Conservation (phyloP, 2,888 invertebrate species). For the Agonopterix subpropinquella region DNA sequence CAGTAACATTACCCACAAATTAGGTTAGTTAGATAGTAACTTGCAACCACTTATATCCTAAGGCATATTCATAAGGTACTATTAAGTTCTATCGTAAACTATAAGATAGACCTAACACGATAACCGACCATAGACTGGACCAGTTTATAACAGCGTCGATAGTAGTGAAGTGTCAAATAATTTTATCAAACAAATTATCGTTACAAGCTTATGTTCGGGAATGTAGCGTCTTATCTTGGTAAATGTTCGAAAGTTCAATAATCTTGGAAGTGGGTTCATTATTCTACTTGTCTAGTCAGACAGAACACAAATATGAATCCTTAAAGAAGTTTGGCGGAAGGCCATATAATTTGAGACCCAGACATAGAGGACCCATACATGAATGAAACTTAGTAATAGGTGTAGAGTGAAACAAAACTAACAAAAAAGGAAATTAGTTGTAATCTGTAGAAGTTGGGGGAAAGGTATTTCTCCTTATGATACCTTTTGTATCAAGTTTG, state of each 20-base stretch:
- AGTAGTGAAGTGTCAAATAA: not conserved
- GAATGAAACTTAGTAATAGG: no score
- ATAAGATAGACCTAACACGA: constrained; percentile 7
- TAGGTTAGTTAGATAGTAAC: constrained; percentile 49
- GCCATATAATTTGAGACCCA: no score
- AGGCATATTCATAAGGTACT: constrained; percentile 24
- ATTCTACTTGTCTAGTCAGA: no score
- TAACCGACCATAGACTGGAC: not conserved
- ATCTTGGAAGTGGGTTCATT: not conserved
- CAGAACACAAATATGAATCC: no score
- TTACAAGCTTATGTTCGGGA: constrained; percentile 5
- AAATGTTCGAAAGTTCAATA: constrained; percentile 1
- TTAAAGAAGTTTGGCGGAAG: no score
- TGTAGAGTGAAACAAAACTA: no score
- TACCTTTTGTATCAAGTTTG: no score
- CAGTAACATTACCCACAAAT: constrained; percentile 50
- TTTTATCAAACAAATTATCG: constrained; percentile 4
- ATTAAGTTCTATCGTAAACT: constrained; percentile 13
- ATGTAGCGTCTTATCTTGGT: constrained; percentile 3
- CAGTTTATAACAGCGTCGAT: constrained; percentile 3
- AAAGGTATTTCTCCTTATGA: no score
- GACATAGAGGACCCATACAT: no score
- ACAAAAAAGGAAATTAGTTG: no score
- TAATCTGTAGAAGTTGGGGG: no score
- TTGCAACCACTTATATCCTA: constrained; percentile 49